Evolutionary conservation across 2,113 vertebrate species (phyloP).

Genomic region (Clarias macrocephalus): DNA sequence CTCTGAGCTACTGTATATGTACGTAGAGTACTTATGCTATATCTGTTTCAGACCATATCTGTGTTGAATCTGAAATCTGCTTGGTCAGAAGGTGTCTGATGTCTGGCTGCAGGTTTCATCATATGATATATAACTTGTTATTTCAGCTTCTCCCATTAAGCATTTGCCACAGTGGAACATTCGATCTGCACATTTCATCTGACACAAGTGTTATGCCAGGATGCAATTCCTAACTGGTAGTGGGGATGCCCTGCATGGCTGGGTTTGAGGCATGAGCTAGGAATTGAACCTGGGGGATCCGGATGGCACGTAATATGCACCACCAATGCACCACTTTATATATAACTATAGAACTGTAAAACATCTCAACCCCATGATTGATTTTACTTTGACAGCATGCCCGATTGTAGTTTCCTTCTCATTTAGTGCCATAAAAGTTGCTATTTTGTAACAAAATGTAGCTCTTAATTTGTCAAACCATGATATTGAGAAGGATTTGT

Average conservation of each 20-base stretch:
- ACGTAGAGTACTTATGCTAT: not conserved
- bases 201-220: too few species aligned
- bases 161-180: too few species aligned
- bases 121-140: not conserved
- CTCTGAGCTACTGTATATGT: not conserved
- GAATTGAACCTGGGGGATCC: too few species aligned
- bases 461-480: not conserved
- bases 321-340: not conserved
- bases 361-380: not conserved
- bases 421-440: not conserved
- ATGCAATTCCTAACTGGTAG: too few species aligned
- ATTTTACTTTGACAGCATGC: not conserved
- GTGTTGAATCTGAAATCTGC: not conserved
- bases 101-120: not conserved
- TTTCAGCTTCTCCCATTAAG: too few species aligned
- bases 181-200: too few species aligned
- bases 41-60: not conserved
- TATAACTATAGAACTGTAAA: not conserved
- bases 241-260: too few species aligned
- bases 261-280: too few species aligned
- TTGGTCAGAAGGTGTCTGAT: too few species aligned
- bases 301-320: too few species aligned
- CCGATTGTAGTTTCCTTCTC: not conserved
- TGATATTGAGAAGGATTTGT: not conserved
- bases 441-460: not conserved